A percentile compares a stretch with the other conserved stretches of the same genome.
phyloP scores from a whole-genome alignment of 2,113 vertebrate genomes.

The Cercocebus atys region DNA sequence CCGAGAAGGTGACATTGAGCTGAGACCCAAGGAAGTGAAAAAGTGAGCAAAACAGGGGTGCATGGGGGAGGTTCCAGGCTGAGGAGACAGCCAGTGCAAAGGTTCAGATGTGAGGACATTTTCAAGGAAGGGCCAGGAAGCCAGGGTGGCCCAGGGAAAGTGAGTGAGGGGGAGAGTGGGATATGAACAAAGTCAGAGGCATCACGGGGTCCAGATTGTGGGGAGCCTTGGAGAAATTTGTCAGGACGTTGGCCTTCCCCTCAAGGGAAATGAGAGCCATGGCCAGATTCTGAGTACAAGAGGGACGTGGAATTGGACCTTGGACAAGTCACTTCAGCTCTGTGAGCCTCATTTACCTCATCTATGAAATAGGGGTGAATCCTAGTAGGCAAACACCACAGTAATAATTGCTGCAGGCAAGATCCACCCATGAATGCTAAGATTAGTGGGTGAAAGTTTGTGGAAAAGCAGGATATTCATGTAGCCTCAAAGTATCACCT shows the following conservation, averaged over 20 bases:
- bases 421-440: background rate
- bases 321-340: background rate
- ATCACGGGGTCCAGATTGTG: background rate
- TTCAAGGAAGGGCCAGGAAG: background rate
- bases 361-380: background rate
- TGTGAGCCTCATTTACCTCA: background rate
- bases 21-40: background rate
- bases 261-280: background rate
- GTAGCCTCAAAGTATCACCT: background rate
- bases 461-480: background rate
- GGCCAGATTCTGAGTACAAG: background rate
- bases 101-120: background rate
- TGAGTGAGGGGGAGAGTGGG: background rate
- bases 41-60: background rate
- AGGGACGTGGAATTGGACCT: background rate
- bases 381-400: background rate
- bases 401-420: background rate
- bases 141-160: background rate
- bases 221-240: fast-evolving
- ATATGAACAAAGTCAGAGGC: background rate
- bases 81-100: background rate
- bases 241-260: background rate
- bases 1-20: background rate
- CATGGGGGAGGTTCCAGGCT: background rate
- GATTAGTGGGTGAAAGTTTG: background rate